Conservation (phyloP, 2,888 invertebrate genomes). For the Tenthredo notha region DNA sequence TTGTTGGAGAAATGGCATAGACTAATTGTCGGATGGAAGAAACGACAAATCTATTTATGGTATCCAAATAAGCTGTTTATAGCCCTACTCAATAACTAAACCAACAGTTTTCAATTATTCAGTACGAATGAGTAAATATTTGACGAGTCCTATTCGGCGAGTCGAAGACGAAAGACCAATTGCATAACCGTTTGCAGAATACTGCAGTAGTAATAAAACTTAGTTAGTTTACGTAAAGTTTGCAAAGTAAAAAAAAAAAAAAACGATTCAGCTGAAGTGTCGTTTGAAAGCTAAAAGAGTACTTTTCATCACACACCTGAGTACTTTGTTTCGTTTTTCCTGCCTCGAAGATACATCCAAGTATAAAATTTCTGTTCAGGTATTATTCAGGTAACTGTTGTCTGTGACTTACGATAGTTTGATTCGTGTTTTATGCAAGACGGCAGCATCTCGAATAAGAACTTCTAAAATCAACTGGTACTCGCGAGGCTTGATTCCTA, state of each 20-base stretch:
- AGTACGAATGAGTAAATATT: background rate
- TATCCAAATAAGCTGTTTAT: background rate
- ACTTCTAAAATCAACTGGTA: constrained; percentile 59
- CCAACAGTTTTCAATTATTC: background rate
- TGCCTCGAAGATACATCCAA: background rate
- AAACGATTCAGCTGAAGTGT: background rate
- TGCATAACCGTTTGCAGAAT: background rate
- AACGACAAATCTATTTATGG: background rate
- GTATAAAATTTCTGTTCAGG: background rate
- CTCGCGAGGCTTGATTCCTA: constrained; percentile 53
- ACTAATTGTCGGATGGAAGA: background rate
- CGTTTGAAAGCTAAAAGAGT: background rate
- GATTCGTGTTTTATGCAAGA: constrained; percentile 44
- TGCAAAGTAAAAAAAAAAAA: background rate
- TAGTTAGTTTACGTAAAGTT: background rate
- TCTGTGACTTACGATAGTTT: constrained; percentile 37
- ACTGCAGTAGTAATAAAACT: background rate
- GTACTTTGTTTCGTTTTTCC: background rate
- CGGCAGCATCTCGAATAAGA: constrained; percentile 57
- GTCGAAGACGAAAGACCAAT: background rate
- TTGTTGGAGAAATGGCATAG: background rate
- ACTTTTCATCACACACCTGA: background rate
- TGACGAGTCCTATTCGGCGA: background rate
- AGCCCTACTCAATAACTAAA: background rate
- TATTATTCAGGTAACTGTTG: background rate